A percentile compares a stretch with the other conserved stretches of the same genome.
phyloP scores from a whole-genome alignment of 2,888 invertebrate species.

The Lagria hirta region DNA sequence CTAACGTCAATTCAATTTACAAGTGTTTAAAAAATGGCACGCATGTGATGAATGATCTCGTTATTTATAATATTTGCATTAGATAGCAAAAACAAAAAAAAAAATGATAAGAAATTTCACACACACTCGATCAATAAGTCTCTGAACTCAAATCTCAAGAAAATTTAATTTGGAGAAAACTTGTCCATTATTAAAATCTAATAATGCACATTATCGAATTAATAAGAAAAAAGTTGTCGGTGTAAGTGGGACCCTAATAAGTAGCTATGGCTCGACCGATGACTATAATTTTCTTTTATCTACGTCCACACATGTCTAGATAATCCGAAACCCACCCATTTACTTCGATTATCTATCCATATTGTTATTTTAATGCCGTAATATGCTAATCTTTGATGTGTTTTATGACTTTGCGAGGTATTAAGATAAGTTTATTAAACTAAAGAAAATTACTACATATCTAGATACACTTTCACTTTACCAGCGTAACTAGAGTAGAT shows the following conservation, averaged over 20 bases:
- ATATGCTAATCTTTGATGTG: conserved; percentile 40
- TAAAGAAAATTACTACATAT: too few relatives aligned
- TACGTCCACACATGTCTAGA: conserved; percentile 48
- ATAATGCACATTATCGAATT: conserved; percentile 50
- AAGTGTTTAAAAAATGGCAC: conserved; percentile 13
- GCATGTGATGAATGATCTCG: conserved; percentile 18
- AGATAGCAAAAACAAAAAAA: too few relatives aligned
- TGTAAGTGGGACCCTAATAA: conserved; percentile 51
- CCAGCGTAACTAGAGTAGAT: too few relatives aligned
- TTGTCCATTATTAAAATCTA: conserved; percentile 42
- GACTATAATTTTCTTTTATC: conserved; percentile 52
- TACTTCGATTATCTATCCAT: conserved; percentile 45
- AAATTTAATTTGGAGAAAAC: conserved; percentile 25
- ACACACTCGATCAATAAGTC: conserved; percentile 3
- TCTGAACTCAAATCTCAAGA: conserved; percentile 21
- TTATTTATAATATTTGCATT: conserved; percentile 10
- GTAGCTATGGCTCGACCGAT: conserved; percentile 49
- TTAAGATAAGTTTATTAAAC: too few relatives aligned
- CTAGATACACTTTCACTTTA: too few relatives aligned
- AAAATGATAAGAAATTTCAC: conserved; percentile 15
- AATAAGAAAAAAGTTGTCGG: conserved; percentile 46
- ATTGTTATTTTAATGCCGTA: conserved; percentile 44
- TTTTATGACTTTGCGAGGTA: conserved; percentile 28
- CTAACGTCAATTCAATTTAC: too few relatives aligned
- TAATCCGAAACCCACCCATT: conserved; percentile 47